Evolutionary conservation across 2,888 invertebrate genomes (phyloP).

Genomic region (Melinopterus prodromus): DNA sequence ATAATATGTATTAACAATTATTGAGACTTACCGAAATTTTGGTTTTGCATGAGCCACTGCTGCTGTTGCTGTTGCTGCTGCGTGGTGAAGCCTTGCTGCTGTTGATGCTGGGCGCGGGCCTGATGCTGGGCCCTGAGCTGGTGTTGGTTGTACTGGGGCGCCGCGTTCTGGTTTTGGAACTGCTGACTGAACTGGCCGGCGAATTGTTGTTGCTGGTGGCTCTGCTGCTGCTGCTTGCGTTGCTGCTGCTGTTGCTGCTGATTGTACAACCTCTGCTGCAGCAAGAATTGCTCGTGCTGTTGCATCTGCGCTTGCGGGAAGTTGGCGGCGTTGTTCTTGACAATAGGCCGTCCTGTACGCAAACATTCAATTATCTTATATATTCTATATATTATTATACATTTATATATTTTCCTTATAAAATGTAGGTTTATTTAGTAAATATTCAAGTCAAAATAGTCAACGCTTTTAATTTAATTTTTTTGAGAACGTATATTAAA

Average conservation of each 20-base stretch:
- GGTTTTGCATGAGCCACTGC: conserved; percentile 47
- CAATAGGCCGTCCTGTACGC: conserved; percentile 64
- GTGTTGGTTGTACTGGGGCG: conserved; percentile 48
- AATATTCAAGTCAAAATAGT: no score
- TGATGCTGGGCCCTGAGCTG: conserved; percentile 52
- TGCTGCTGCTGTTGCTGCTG: conserved; percentile 59
- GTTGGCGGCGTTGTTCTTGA: conserved; percentile 63
- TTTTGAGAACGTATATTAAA: no score
- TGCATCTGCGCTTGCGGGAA: conserved; percentile 55
- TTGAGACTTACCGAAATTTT: conserved; percentile 30
- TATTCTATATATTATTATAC: no score
- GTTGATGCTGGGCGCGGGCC: conserved; percentile 56
- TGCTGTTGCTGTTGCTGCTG: conserved; percentile 60
- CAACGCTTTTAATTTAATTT: no score
- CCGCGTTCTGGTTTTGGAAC: not conserved
- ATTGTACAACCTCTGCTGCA: conserved; percentile 53
- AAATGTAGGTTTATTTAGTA: no score
- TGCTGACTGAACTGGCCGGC: conserved; percentile 35
- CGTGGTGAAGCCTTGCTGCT: conserved; percentile 52
- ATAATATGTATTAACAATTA: no score
- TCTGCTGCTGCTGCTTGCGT: conserved; percentile 42
- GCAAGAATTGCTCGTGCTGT: conserved; percentile 56
- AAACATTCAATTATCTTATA: no score
- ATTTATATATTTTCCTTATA: no score
- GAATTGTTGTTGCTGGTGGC: conserved; percentile 45